A percentile compares a stretch with the other conserved stretches of the same genome.
Conservation (phyloP, 2,797 vertebrate species). For the Pseudotriccus pelzelni region DNA sequence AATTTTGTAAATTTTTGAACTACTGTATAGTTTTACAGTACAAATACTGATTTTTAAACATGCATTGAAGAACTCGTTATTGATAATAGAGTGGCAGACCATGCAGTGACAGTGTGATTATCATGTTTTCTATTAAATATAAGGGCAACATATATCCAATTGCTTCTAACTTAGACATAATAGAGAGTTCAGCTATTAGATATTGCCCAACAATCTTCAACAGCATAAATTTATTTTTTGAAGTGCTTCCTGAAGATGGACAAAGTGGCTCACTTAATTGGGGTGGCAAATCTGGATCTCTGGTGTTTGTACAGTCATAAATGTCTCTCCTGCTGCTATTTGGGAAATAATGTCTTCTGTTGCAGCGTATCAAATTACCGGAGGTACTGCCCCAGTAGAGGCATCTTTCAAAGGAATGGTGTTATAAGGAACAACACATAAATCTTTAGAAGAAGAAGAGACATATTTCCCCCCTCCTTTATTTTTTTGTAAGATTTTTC, state of each 20-base stretch:
- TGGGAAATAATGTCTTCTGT: not conserved
- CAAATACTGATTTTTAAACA: not conserved
- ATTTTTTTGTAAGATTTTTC: not conserved
- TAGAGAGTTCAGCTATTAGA: not conserved
- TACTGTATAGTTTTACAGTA: not conserved
- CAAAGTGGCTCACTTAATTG: not conserved
- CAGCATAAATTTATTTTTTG: not conserved
- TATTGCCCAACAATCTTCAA: not conserved
- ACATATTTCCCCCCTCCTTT: rapidly evolving
- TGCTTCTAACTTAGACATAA: not conserved
- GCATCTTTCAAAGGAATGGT: not conserved
- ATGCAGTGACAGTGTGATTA: not conserved
- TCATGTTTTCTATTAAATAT: not conserved
- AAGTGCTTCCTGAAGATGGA: not conserved
- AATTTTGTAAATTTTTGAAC: not conserved
- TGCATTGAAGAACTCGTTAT: not conserved
- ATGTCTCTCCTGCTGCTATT: not conserved
- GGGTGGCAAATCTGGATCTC: not conserved
- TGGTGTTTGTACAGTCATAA: not conserved
- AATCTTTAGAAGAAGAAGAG: not conserved
- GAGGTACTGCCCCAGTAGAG: not conserved
- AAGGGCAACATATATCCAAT: not conserved
- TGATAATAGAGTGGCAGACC: not conserved
- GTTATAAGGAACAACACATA: not conserved
- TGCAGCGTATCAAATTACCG: not conserved